Conservation (phyloP, 2,797 vertebrate genomes). For the Numenius phaeopus region DNA sequence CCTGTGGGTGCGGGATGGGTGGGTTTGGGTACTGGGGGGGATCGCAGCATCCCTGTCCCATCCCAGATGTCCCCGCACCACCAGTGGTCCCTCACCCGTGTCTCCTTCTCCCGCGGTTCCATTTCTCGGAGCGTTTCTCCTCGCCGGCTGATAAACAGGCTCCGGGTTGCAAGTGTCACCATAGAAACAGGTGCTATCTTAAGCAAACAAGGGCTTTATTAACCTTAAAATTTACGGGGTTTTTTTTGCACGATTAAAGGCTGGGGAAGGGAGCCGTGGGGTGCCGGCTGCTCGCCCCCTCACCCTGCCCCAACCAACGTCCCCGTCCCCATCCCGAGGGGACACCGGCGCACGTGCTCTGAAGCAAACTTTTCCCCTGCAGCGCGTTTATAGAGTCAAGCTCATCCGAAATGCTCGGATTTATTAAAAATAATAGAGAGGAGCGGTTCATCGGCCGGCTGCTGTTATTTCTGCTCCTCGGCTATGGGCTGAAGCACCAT, state of each 20-base stretch:
- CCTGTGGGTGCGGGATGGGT: fast-evolving
- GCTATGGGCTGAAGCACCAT: fast-evolving
- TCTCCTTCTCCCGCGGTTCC: not conserved
- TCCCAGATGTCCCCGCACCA: not conserved
- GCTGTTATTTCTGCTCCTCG: fast-evolving
- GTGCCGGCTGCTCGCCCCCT: fast-evolving
- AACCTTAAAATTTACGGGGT: slow-evolving; percentile 77
- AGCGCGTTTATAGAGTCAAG: fast-evolving
- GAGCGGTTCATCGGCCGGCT: not conserved
- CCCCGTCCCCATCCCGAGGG: not conserved
- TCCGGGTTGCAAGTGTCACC: slow-evolving; percentile 83
- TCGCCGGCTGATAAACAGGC: slow-evolving; percentile 75
- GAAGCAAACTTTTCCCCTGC: not conserved
- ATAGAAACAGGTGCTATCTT: slow-evolving; percentile 85
- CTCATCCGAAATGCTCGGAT: fast-evolving
- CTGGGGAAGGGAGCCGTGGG: not conserved
- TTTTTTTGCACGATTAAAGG: slow-evolving; percentile 29
- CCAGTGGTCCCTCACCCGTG: fast-evolving
- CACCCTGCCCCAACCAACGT: not conserved
- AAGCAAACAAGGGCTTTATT: slow-evolving; percentile 82
- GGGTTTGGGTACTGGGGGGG: not conserved
- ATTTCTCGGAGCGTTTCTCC: slow-evolving; percentile 56
- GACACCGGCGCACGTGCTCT: fast-evolving
- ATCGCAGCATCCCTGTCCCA: fast-evolving
- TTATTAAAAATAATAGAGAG: not conserved